Evolutionary conservation across 2,888 invertebrate genomes (phyloP), one percentile per base, ranked within the genome.

Genomic region (Tuta absoluta): DNA sequence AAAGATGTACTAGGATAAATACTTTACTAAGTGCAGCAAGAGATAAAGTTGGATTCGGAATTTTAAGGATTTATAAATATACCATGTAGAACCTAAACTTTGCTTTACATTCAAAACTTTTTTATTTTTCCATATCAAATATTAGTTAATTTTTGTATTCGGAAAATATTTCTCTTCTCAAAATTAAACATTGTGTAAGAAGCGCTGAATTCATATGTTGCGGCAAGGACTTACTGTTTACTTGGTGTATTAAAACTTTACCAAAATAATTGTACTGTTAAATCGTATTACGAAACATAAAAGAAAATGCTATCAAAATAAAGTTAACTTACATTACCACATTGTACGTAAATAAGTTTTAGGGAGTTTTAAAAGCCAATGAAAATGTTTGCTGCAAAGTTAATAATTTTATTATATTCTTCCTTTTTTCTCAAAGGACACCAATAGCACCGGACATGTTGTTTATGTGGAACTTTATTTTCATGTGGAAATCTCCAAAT

Each of bases 1-100:
- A 56, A 56, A 24, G 24, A 53, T n/a, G 53, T 53, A 53, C 56
- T 28, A 33, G n/a, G 56, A 56, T 56, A 56, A 56, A 56, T 56
- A 56, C 56, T 56, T 56, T 56, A 19, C 56, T n/a, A 56, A 56
- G 33, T 53, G n/a, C 7, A 53, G 14, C 24, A n/a, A 12, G 21
- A 53, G 53, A 53, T 53, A n/a, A 53, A 53, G n/a, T 11, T 1
- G n/a, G n/a, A 5, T 28, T 14, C 24, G n/a, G n/a, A 24, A 24
- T n/a, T 24, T 53, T 14, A 49, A 21, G 49, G 5, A 49, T 23
- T 51, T 51, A 17, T 45, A 14, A 45, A 45, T 2, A 7, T 17
- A n/a, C 45, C 4, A 17, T 45, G 17, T 10, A 33, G 1, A 33
- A 33, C 8, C 8, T 33, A 33, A 33, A 33, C 33, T 7, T 8